Evolutionary conservation across 2,113 vertebrate species (phyloP), one percentile per base, ranked within the genome.

Genomic region (Equus przewalskii): DNA sequence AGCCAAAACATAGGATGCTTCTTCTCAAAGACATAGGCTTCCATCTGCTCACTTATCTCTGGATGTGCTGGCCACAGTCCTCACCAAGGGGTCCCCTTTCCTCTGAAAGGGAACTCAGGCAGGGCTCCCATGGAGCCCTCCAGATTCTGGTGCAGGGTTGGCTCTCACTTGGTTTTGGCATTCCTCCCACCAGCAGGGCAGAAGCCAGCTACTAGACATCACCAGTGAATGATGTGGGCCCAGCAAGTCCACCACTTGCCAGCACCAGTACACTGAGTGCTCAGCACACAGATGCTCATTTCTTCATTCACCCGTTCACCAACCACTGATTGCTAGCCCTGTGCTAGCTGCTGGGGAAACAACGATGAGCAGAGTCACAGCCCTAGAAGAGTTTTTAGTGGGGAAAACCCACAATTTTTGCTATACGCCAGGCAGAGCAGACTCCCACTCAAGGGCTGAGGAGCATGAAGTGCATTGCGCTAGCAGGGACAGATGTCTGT

Each of bases 401-500:
- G 56, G 56, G 69, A 54, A 88, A 58, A 80, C 6, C 51, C 49
- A 58, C 28, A 56, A 33, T 60, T 36, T 89, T n/a, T 65, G 49
- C 65, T 10, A 33, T 33, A 49, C 76, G 69, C 75, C 80, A 76
- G 75, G 79, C 62, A 26, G 62, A 72, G 51, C 41, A 83, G 88
- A 80, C 33, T 21, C 76, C 84, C 36, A 14, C 6, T 46, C 46
- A 9, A 22, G 16, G 58, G 41, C 81, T 24, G 26, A 83, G 70
- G 22, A 72, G 75, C 84, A 79, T 0, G 4, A 7, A 36, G 44
- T 10, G 26, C 2, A 0, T 2, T 26, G 3, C 1, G 0, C 70
- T 65, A 11, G 11, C n/a, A 30, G 64, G 33, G 56, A 51, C 56
- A 24, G 58, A 56, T 22, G 76, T 80, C n/a, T 26, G 84, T 22